A percentile compares a stretch with the other conserved stretches of the same genome.
Conservation (phyloP, 2,888 invertebrate species). For the Punctoribates punctum region DNA sequence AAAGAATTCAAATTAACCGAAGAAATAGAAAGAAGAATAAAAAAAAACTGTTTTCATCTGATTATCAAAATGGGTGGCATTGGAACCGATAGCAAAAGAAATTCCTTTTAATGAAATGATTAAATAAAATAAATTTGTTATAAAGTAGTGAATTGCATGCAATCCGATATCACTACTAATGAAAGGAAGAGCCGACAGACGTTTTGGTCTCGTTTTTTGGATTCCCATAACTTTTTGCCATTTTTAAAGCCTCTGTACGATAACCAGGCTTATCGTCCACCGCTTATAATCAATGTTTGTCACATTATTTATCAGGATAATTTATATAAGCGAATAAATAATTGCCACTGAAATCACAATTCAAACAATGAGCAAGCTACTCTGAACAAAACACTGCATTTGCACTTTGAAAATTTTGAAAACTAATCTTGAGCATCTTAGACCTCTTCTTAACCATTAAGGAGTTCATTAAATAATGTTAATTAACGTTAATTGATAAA, state of each 20-base stretch:
- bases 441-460: too few relatives aligned
- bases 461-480: too few relatives aligned
- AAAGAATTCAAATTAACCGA: background rate
- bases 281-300: background rate
- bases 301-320: background rate
- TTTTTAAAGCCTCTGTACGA: too few relatives aligned
- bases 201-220: slow-evolving; percentile 6
- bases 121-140: background rate
- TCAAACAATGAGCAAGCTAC: too few relatives aligned
- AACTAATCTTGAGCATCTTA: too few relatives aligned
- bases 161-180: background rate
- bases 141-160: slow-evolving; percentile 5
- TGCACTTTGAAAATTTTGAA: too few relatives aligned
- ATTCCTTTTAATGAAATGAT: slow-evolving; percentile 4
- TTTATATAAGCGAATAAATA: too few relatives aligned
- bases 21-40: too few relatives aligned
- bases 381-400: too few relatives aligned
- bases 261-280: too few relatives aligned
- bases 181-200: background rate
- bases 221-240: background rate
- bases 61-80: slow-evolving; percentile 21
- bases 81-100: background rate
- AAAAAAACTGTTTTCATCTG: background rate
- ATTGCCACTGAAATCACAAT: too few relatives aligned
- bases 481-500: too few relatives aligned